Evolutionary conservation across 1,140 invertebrate genomes (phyloP), one percentile per base, ranked within the genome.

Genomic region (Pseudomyrmex flavicornis): DNA sequence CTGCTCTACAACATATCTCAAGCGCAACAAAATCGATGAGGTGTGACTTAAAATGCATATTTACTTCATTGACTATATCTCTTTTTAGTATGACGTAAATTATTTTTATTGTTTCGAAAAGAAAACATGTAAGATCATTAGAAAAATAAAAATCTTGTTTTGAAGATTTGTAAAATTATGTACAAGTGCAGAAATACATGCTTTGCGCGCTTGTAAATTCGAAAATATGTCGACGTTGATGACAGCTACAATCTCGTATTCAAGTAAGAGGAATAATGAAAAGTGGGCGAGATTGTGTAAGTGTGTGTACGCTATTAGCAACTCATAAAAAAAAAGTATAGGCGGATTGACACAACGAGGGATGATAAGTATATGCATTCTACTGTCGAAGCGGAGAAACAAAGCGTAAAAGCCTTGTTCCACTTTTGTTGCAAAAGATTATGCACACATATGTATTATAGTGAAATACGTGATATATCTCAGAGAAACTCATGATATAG

Each of bases 401-500:
- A 35, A 35, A 35, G 50, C 62, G 61, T 56, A 26, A 48, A 69
- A 84, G 72, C 65, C 58, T 83, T 82, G 86, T 90, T 88, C 89
- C 69, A 90, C 85, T 87, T 90, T 82, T 80, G 73, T 58, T 65
- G 35, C 35, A 35, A 35, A 88, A 84, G 85, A 62, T 76, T 8
- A 10, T 80, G 22, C 48, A 48, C 54, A 12, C 20, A 2, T 26
- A 26, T 66, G 56, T 83, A 83, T 77, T 75, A 86, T 87, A 91
- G 91, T 89, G 88, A 90, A 92, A 89, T 90, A 92, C 90, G 90
- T 91, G 89, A 91, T 92, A 84, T 69, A 92, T 89, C 86, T 76
- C 82, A 68, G 89, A 86, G 88, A 88, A 90, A 89, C 77, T 86
- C 56, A 46, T 22, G 66, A 26, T n/a, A 54, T 46, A n/a, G n/a